Conservation (phyloP, 2,888 invertebrate genomes). For the Sepioteuthis lessoniana region DNA sequence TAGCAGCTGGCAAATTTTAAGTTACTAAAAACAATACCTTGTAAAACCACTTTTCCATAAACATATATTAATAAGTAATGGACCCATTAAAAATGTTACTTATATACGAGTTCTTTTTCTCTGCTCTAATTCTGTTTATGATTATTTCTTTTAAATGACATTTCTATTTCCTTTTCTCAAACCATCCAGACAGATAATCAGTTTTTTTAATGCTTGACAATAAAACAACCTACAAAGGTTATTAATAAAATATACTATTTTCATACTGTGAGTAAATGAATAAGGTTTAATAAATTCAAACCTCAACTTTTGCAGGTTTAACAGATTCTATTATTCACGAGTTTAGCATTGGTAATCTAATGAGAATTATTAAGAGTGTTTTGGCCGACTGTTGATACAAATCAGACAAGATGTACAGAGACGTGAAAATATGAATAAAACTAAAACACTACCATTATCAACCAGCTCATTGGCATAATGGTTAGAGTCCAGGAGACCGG, state of each 20-base stretch:
- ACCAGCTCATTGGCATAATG: too few species aligned
- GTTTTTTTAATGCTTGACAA: background rate
- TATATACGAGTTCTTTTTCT: background rate
- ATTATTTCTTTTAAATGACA: background rate
- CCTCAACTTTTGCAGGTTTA: background rate
- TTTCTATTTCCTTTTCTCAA: background rate
- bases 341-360: too few species aligned
- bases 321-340: too few species aligned
- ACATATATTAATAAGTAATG: background rate
- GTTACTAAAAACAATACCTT: too few species aligned
- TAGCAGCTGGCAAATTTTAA: too few species aligned
- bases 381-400: too few species aligned
- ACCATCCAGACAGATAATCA: background rate
- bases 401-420: too few species aligned
- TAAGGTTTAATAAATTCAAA: background rate
- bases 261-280: background rate
- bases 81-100: background rate
- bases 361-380: too few species aligned
- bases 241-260: background rate
- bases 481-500: too few species aligned
- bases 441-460: too few species aligned
- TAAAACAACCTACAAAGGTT: background rate
- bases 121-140: background rate
- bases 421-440: too few species aligned
- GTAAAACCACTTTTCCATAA: too few species aligned